Base-by-base conservation (phyloP, 2,888 invertebrate genomes). In the Punctoribates punctum region DNA sequence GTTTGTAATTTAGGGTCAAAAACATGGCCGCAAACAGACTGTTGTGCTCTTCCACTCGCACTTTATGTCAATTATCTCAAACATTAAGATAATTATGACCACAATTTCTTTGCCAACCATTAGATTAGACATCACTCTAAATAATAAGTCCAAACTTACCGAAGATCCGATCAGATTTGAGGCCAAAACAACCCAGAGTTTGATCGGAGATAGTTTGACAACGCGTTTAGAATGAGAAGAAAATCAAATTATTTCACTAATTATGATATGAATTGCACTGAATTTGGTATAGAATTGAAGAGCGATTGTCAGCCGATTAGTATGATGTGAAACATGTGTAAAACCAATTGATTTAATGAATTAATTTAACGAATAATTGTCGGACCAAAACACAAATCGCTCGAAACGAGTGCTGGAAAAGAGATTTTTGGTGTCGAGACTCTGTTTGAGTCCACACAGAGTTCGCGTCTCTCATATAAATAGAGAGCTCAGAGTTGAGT, bases 1-100 rank as follows among this genome's bases (percentile, higher is more conserved):
- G 15, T 67, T 67, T 38, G n/a, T 5, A 38, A 67, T 67, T 20
- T 67, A 67, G 20, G 62, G 67, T 67, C 67, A 67, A 67, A 67
- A 67, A 62, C 62, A 67, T 67, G 67, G 67, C 67, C 67, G 67
- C 67, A 67, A 67, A 38, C 34, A 15, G 15, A 67, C 25, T 38
- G 67, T 67, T 67, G 67, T 67, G 67, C 67, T 67, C 38, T 38
- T 67, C 38, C 11, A 5, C 20, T 9, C 8, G 6, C 67, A 67
- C 38, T 27, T 5, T 38, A n/a, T 3, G 67, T 20, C 38, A 38
- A 67, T 67, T 67, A 38, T 65, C 17, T 38, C 34, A 38, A 3
- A 17, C 8, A 67, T 25, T 6, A 11, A 27, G 11, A 60, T 4
- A 60, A 9, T 13, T 3, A n/a, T 27, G 1, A 20, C 60, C 60